Base-by-base conservation (phyloP, 2,113 vertebrate genomes). In the Excalfactoria chinensis region DNA sequence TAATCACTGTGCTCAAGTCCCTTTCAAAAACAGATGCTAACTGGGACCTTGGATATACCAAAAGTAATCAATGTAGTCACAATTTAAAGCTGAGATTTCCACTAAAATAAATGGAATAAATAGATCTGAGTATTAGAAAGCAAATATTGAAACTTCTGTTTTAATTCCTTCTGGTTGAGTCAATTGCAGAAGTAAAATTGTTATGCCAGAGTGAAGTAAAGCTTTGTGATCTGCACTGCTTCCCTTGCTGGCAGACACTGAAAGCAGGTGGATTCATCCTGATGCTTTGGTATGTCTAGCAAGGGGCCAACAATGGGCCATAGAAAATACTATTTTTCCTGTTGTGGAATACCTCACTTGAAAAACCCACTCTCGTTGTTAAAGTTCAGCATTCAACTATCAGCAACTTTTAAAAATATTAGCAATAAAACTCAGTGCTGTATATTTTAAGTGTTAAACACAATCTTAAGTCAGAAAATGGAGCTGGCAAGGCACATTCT, bases 131-230 rank as follows among this genome's bases (percentile, higher is more conserved):
- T 25, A 89, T 35, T 48, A 44, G 53, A 72, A 90, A 63, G 17
- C 3, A 26, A 77, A 4, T 13, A 13, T 12, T 74, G 62, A 78
- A 84, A 25, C 16, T 44, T 7, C 16, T 17, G 6, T 14, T 88
- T 63, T 88, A 44, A 56, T 82, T 62, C 59, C 30, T 75, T 26
- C 82, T 62, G 58, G 9, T 44, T 41, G 81, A 93, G 37, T 60
- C 8, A 17, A 89, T 85, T 75, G 4, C 3, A 68, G 71, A 96
- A 95, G 89, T 62, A 90, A 95, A 95, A 93, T 84, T 66, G 72
- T 46, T 89, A 41, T 41, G 40, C 40, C 40, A 41, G 40, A 91
- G 14, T 1, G 10, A 93, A 93, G 71, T 44, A n/a, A 88, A 94
- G n/a, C 78, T 82, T 49, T 84, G 53, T 91, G 37, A 68, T 80